A percentile compares a stretch with the other conserved stretches of the same genome.
Evolutionary conservation across 2,113 vertebrate species (phyloP).

Genomic region (Phasianus colchicus): DNA sequence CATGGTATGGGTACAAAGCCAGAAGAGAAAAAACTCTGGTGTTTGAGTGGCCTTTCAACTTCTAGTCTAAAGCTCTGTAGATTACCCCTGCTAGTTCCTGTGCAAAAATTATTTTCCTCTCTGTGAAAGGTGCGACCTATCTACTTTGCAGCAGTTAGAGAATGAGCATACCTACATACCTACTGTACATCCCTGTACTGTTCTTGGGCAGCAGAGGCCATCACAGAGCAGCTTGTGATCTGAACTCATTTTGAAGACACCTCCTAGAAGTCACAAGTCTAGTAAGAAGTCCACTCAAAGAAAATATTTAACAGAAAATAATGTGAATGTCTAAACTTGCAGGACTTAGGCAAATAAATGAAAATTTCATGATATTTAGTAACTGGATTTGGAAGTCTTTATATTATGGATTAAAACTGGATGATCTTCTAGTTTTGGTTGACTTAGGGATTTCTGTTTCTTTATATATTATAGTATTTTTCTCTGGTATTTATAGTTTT

Average conservation of each 20-base stretch:
- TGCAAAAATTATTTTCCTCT: background rate
- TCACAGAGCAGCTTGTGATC: background rate
- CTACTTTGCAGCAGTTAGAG: background rate
- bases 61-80: background rate
- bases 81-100: background rate
- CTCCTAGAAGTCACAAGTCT: background rate
- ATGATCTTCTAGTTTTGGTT: background rate
- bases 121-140: background rate
- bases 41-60: background rate
- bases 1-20: background rate
- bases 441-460: background rate
- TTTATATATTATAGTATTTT: background rate
- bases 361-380: background rate
- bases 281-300: background rate
- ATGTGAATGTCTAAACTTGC: background rate
- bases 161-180: fast-evolving
- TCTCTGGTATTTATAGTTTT: background rate
- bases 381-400: background rate
- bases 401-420: background rate
- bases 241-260: background rate
- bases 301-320: background rate
- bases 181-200: background rate
- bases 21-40: background rate
- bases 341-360: background rate
- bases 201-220: background rate